A percentile compares a stretch with the other conserved stretches of the same genome.
Conservation (phyloP, 1,140 invertebrate genomes). For the Bemisia tabaci region DNA sequence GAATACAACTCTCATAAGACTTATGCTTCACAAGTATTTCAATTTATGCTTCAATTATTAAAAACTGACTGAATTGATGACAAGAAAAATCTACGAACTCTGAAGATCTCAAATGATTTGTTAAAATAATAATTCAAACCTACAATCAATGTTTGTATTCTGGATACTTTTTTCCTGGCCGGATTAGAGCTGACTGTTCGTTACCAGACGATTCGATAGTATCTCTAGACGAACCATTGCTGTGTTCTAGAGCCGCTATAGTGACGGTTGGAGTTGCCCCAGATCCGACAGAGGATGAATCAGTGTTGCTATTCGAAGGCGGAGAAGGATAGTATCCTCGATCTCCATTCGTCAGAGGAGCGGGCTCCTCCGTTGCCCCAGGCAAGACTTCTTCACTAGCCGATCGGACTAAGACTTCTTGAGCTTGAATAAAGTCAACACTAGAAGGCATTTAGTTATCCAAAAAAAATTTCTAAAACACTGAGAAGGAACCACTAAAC, state of each 20-base stretch:
- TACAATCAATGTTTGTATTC: slow-evolving; percentile 8
- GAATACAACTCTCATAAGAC: too few species aligned
- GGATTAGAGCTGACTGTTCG: slow-evolving; percentile 7
- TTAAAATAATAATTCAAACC: too few species aligned
- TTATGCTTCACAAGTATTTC: too few species aligned
- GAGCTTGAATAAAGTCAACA: slow-evolving; percentile 89
- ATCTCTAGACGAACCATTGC: slow-evolving; percentile 9
- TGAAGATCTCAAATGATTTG: too few species aligned
- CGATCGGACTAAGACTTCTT: slow-evolving; percentile 38
- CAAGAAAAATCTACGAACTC: too few species aligned
- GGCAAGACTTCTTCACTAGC: slow-evolving; percentile 10
- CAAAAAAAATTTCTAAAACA: slow-evolving; percentile 34
- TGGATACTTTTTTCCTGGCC: slow-evolving; percentile 7
- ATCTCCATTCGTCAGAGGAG: neutral
- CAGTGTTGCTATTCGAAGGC: neutral
- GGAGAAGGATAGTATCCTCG: slow-evolving; percentile 2
- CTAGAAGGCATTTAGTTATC: slow-evolving; percentile 51
- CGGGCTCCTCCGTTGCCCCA: neutral
- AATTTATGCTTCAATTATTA: too few species aligned
- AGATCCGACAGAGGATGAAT: slow-evolving; percentile 4
- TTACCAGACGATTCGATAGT: slow-evolving; percentile 10
- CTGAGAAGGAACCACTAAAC: slow-evolving; percentile 18
- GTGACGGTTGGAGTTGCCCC: neutral
- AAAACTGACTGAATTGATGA: too few species aligned
- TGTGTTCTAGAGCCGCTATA: neutral